Evolutionary conservation across 2,888 invertebrate species (phyloP).

Genomic region (Drosophila infuscata): DNA sequence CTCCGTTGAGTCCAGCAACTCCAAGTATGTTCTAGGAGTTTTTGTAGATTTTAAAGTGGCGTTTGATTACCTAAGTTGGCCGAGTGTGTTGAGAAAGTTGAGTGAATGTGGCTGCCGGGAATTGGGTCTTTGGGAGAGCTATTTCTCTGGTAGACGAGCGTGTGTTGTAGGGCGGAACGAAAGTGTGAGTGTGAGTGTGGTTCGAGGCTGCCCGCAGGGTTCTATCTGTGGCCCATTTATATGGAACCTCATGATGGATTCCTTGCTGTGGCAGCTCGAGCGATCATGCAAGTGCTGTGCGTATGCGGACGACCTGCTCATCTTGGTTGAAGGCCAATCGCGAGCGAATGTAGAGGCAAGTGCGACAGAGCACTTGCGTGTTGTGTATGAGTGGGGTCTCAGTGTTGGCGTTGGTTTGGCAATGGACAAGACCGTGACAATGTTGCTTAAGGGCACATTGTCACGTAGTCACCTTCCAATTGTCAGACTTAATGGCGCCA

Average conservation of each 20-base stretch:
- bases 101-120: neutral
- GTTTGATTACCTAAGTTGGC: conserved; percentile 48
- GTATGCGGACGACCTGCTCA: conserved; percentile 15
- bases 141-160: conserved; percentile 5
- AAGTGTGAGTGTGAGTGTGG: conserved; percentile 6
- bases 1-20: conserved; percentile 13
- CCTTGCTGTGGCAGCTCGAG: conserved; percentile 1
- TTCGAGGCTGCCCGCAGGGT: conserved; percentile 17
- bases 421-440: conserved; percentile 27
- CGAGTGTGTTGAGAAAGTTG: conserved; percentile 13
- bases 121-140: neutral
- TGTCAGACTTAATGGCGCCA: conserved; percentile 7
- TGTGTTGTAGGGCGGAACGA: conserved; percentile 15
- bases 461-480: neutral
- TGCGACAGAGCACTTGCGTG: conserved; percentile 3
- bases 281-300: conserved; percentile 8
- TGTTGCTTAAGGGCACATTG: conserved; percentile 37
- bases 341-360: neutral
- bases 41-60: conserved; percentile 33
- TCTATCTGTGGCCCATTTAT: conserved; percentile 45
- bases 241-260: conserved; percentile 50
- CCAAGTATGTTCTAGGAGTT: conserved; percentile 26
- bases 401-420: conserved; percentile 25
- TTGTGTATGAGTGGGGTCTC: conserved; percentile 17
- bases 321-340: conserved; percentile 8